These are phyloP conservation scores for Biston stratarius DNA, from an alignment of 2,888 invertebrate species.

Conservation along the genomic window DNA sequence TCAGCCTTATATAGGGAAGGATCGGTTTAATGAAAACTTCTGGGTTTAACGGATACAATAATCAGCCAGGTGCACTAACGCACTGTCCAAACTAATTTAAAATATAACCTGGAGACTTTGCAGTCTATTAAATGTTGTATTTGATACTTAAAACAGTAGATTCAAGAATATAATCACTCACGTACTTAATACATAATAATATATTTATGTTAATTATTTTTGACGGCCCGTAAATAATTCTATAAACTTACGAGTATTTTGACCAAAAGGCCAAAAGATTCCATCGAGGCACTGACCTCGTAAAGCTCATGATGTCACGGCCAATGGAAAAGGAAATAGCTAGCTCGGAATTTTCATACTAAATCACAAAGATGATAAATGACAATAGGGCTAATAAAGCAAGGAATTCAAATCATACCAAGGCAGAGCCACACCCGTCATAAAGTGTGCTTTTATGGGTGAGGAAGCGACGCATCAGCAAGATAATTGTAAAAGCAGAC, in stretches of 20 bases:
- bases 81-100: no score
- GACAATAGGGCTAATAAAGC: conserved; percentile 32
- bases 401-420: conserved; percentile 38
- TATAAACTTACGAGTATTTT: neutral
- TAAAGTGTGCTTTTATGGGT: conserved; percentile 55
- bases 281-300: conserved; percentile 9
- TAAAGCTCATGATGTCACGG: conserved; percentile 23
- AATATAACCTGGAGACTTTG: no score
- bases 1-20: conserved; percentile 50
- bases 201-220: no score
- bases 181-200: no score
- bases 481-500: conserved; percentile 78
- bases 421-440: conserved; percentile 50
- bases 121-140: no score
- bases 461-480: conserved; percentile 70
- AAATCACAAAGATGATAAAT: conserved; percentile 30
- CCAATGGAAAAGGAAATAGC: conserved; percentile 15
- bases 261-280: conserved; percentile 9
- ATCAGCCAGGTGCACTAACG: neutral
- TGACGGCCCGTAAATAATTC: neutral
- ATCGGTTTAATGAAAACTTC: conserved; percentile 54
- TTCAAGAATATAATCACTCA: no score
- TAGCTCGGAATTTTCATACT: conserved; percentile 15
- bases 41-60: conserved; percentile 26
- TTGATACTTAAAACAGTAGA: no score